Evolutionary conservation across 2,113 vertebrate genomes (phyloP).

Genomic region (Asarcornis scutulata): DNA sequence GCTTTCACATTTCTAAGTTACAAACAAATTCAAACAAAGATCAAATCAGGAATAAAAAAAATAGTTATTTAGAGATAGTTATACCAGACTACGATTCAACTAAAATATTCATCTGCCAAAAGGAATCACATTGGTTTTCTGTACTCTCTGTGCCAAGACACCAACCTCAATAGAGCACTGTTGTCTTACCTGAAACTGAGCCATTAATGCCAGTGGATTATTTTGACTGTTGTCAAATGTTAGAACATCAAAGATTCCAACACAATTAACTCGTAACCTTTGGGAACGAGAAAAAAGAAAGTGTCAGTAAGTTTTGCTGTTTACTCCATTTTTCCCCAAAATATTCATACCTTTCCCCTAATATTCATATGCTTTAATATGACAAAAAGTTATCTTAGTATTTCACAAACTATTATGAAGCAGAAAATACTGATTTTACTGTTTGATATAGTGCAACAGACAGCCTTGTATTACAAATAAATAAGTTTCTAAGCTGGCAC

Average conservation of each 20-base stretch:
- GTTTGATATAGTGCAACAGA: background rate
- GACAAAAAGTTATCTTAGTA: background rate
- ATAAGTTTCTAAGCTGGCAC: background rate
- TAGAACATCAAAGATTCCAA: slow-evolving; percentile 97
- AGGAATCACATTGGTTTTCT: background rate
- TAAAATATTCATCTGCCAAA: background rate
- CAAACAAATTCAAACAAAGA: background rate
- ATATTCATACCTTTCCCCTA: background rate
- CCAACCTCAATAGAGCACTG: background rate
- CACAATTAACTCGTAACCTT: slow-evolving; percentile 98
- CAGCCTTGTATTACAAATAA: background rate
- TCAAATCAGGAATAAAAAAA: background rate
- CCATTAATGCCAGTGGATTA: slow-evolving; percentile 97
- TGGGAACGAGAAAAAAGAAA: slow-evolving; percentile 43
- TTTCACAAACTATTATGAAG: background rate
- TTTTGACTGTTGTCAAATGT: slow-evolving; percentile 99
- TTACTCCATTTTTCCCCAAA: background rate
- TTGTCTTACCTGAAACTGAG: slow-evolving; percentile 94
- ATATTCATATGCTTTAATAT: background rate
- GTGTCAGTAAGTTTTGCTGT: background rate
- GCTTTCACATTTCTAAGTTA: background rate
- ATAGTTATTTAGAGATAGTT: background rate
- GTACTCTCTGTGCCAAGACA: background rate
- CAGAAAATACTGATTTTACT: background rate
- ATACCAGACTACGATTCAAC: background rate